Evolutionary conservation across 1,140 invertebrate genomes (phyloP).

Genomic region (Megalopta genalis): DNA sequence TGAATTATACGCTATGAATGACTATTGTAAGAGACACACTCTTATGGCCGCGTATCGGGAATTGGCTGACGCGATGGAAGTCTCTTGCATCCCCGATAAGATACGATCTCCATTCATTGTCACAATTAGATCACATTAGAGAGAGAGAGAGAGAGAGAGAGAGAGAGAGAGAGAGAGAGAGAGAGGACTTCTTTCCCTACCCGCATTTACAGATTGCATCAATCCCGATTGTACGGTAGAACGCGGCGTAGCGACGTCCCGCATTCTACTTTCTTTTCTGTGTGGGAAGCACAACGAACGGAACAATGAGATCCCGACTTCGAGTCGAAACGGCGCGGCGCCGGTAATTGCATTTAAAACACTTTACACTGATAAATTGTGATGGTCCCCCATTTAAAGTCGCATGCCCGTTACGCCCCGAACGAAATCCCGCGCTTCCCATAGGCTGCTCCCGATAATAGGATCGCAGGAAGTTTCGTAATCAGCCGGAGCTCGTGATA

Average conservation of each 20-base stretch:
- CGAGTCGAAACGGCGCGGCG: not conserved
- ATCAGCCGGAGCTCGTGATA: no score
- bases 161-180: no score
- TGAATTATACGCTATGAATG: not conserved
- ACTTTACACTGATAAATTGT: not conserved
- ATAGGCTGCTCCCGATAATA: no score
- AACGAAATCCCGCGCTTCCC: no score
- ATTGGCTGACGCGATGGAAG: not conserved
- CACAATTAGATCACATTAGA: conserved; percentile 4
- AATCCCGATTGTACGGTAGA: not conserved
- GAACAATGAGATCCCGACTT: conserved; percentile 5
- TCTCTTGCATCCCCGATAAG: not conserved
- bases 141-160: no score
- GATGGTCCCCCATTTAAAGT: not conserved
- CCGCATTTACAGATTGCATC: conserved; percentile 38
- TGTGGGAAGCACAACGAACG: not conserved
- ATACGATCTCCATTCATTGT: conserved; percentile 25
- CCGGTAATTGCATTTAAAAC: not conserved
- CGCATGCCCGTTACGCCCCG: no score
- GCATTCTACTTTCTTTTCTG: not conserved
- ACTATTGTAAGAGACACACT: not conserved
- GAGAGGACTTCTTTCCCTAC: not conserved
- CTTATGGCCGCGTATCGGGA: not conserved
- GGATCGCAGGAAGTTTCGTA: no score
- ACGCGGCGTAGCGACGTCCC: not conserved